Base-by-base conservation (phyloP, 2,888 invertebrate genomes). In the Meliscaeva auricollis region DNA sequence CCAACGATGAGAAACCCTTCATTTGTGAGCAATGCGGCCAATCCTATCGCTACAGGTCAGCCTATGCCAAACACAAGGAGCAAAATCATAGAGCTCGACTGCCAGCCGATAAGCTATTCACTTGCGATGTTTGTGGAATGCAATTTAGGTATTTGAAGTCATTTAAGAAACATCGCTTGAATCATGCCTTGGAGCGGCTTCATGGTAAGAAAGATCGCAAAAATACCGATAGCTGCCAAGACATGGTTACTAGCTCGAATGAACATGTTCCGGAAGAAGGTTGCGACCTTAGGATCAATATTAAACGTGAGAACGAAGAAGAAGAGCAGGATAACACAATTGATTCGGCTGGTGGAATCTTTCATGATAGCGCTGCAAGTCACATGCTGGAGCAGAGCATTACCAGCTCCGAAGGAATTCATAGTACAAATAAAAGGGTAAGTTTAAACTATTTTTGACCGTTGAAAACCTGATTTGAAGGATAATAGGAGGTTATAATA, bases 21-120 rank as follows among this genome's bases (percentile, higher is more conserved):
- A 96, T 97, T 50, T 97, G 97, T 92, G 97, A 97, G 90, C 97
- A 97, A 91, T 97, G 97, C 91, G 97, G 97, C 5, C 97, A 97
- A 90, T 96, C 97, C 89, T 97, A 97, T 93, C 94, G 96, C 88
- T 97, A 97, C 91, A 94, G 97, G 80, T 97, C 97, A 48, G 97
- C 97, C 41, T 96, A 96, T 91, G 95, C 96, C 60, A 95, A 96
- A 90, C 97, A 97, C 90, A 95, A 97, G 69, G 97, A 97, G 91
- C 97, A 97, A 91, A 97, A 97, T 90, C 97, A 97, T 90, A 95
- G 97, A 20, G 97, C 97, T 2, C 94, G 97, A 17, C 93, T 97
- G 54, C 97, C 97, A 2, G 97, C 97, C 30, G 97, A 97, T 91
- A 97, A 97, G 91, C 94, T 97, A 17, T 97, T 97, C 92, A 97